Evolutionary conservation across 2,888 invertebrate genomes (phyloP).

Genomic region (Ditylenchus weischeri): DNA sequence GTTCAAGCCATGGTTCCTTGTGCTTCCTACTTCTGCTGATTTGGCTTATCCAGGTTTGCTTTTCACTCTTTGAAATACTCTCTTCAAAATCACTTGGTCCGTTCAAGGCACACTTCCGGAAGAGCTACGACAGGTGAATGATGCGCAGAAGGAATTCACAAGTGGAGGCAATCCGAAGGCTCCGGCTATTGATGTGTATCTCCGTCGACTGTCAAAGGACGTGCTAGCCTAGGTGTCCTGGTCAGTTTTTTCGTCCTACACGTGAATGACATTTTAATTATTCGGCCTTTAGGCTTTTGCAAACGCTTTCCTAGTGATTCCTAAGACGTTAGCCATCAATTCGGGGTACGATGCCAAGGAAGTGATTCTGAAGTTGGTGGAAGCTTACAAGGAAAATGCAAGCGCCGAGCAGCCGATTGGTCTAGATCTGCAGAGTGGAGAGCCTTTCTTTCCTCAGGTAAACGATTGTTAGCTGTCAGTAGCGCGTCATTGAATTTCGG

Average conservation of each 20-base stretch:
- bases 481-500: slow-evolving; percentile 56
- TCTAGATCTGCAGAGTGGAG: slow-evolving; percentile 81
- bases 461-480: neutral
- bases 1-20: too few species aligned
- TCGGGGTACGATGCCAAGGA: slow-evolving; percentile 94
- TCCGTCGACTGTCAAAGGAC: slow-evolving; percentile 77
- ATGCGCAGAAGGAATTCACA: too few species aligned
- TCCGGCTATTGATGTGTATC: too few species aligned
- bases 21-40: too few species aligned
- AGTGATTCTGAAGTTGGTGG: slow-evolving; percentile 86
- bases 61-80: too few species aligned
- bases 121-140: too few species aligned
- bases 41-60: too few species aligned
- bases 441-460: slow-evolving; percentile 42
- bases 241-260: slow-evolving; percentile 5
- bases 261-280: neutral
- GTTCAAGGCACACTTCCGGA: too few species aligned
- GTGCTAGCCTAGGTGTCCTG: slow-evolving; percentile 81
- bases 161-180: too few species aligned
- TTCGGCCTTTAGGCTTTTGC: slow-evolving; percentile 72
- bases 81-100: too few species aligned
- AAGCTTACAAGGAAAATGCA: slow-evolving; percentile 16
- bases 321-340: slow-evolving; percentile 87
- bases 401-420: slow-evolving; percentile 71
- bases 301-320: slow-evolving; percentile 86